Evolutionary conservation across 1,140 invertebrate genomes (phyloP), one percentile per base, ranked within the genome.

Genomic region (Bradynema listronoti): DNA sequence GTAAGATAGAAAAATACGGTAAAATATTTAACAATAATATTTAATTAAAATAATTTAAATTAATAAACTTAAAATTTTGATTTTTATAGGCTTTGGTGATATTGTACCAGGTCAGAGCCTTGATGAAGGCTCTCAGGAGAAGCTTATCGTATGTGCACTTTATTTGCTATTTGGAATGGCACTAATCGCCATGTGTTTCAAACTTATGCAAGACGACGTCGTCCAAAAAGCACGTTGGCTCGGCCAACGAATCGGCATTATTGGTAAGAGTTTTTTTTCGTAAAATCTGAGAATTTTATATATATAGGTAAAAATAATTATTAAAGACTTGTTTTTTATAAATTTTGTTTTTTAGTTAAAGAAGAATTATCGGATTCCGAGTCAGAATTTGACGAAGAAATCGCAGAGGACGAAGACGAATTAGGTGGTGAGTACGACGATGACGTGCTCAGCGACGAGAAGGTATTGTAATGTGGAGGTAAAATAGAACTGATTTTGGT

Each of bases 81-180:
- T 51, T 42, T 75, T 69, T 19, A 89, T 90, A 42, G 88, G 88
- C 22, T 94, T 94, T 72, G 87, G 87, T 3, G 88, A 90, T 70
- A 85, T 87, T 72, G 90, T 93, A 0, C 91, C 90, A 0, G 88
- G 87, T n/a, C 78, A 85, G 83, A 76, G 82, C 64, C 61, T 84
- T 73, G 76, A 79, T 51, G 69, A 90, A 87, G 87, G 86, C 87
- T 86, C 81, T 4, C 82, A 89, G 68, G 82, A 88, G 6, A 87
- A 89, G 77, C 81, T 90, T 59, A 85, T 90, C 29, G 76, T 78
- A 22, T 89, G 87, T 78, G 89, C 88, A 75, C 81, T 88, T 0
- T 93, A 91, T 78, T 78, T 93, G 33, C 82, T 92, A 33, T 83
- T 92, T 63, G 90, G 90, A 24, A 82, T 93, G 29, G 87, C 90